Conservation (phyloP, 1,140 invertebrate genomes). For the Neotoxoptera formosana region DNA sequence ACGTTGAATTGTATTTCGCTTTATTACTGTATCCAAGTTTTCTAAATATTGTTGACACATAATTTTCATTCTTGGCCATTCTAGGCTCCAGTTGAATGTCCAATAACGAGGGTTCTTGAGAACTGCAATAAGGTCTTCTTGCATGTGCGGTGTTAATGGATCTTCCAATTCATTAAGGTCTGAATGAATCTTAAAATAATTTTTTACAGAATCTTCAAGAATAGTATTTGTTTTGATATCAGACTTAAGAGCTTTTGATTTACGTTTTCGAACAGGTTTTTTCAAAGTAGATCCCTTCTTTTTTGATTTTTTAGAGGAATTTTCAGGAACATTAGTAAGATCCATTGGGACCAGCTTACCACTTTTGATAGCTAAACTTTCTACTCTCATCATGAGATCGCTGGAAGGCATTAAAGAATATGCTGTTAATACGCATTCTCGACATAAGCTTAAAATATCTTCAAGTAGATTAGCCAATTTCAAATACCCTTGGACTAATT, state of each 20-base stretch:
- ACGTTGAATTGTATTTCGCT: conserved; percentile 67
- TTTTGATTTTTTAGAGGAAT: neutral
- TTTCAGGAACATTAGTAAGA: neutral
- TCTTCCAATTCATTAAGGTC: neutral
- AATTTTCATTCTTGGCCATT: conserved; percentile 69
- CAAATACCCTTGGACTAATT: conserved; percentile 69
- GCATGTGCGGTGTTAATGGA: conserved; percentile 67
- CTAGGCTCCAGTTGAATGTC: conserved; percentile 70
- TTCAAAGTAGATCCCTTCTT: neutral
- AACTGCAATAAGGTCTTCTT: conserved; percentile 71
- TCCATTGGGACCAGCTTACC: neutral
- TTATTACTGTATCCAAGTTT: conserved; percentile 69
- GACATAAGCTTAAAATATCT: conserved; percentile 64
- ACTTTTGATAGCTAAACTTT: conserved; percentile 61
- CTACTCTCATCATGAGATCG: conserved; percentile 66
- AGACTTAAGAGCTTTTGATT: neutral
- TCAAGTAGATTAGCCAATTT: conserved; percentile 68
- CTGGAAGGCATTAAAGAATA: conserved; percentile 72
- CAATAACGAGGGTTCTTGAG: conserved; percentile 71
- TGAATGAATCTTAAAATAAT: neutral
- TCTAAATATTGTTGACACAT: conserved; percentile 70
- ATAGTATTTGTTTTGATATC: no score
- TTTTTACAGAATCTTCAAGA: neutral
- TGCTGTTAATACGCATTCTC: conserved; percentile 73
- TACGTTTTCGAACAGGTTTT: neutral